A percentile compares a stretch with the other conserved stretches of the same genome.
Evolutionary conservation across 1,140 invertebrate genomes (phyloP).

Genomic region (Phymorhynchus buccinoides): DNA sequence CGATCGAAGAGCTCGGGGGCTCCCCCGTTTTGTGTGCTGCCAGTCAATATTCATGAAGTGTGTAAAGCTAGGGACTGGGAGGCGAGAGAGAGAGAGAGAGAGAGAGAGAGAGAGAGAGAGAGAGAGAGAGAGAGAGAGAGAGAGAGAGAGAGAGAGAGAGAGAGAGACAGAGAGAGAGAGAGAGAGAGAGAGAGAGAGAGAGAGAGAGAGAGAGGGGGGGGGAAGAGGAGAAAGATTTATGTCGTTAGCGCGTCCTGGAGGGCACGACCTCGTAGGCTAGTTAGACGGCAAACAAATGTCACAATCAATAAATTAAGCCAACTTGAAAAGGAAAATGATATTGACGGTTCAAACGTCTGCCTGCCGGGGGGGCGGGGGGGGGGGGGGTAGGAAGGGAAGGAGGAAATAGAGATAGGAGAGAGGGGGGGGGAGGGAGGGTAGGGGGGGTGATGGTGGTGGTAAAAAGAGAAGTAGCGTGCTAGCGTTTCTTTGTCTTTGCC

Average conservation of each 20-base stretch:
- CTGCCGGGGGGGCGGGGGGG: too few species aligned
- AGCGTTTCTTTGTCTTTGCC: neutral
- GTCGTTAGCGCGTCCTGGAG: slow-evolving; percentile 9
- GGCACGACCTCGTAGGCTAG: slow-evolving; percentile 19
- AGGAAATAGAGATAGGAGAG: too few species aligned
- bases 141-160: too few species aligned
- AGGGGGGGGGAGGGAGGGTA: neutral
- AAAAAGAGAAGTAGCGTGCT: neutral
- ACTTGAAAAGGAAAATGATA: slow-evolving; percentile 24
- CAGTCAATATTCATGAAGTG: slow-evolving; percentile 29
- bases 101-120: too few species aligned
- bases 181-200: too few species aligned
- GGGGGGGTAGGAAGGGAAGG: too few species aligned
- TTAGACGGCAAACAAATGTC: slow-evolving; percentile 28
- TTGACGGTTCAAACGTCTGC: slow-evolving; percentile 6
- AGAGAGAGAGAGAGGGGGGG: too few species aligned
- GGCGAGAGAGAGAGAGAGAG: too few species aligned
- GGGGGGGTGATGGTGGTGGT: neutral
- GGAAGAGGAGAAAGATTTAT: slow-evolving; percentile 25
- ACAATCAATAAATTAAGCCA: slow-evolving; percentile 29
- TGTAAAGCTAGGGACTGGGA: neutral
- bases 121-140: too few species aligned
- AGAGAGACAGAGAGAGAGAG: too few species aligned
- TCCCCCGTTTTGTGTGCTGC: slow-evolving; percentile 12
- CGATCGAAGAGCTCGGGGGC: neutral